phyloP scores from a whole-genome alignment of 2,113 vertebrate genomes.

The Papio anubis region DNA sequence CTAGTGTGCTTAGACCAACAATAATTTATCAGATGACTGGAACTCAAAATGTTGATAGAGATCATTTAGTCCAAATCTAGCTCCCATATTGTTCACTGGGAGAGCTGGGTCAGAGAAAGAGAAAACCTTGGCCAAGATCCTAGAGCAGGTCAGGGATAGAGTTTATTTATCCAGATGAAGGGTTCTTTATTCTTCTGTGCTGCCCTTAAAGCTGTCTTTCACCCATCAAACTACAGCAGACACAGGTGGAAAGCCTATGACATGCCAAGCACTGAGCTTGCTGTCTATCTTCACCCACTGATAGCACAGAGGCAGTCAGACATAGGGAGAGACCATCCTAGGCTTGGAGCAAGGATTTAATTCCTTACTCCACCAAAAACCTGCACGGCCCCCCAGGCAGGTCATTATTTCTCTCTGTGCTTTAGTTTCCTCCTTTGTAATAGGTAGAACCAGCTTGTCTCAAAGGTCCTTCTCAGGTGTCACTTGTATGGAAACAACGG shows the following conservation, averaged over 20 bases:
- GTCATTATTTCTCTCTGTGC: not conserved
- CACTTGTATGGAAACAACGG: not conserved
- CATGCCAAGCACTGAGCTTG: not conserved
- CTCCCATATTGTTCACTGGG: not conserved
- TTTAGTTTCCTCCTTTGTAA: not conserved
- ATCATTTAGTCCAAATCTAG: not conserved
- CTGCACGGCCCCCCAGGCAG: not conserved
- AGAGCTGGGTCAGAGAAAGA: not conserved
- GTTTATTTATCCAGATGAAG: not conserved
- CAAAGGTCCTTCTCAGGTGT: not conserved
- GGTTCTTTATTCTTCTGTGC: not conserved
- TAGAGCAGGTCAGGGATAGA: not conserved
- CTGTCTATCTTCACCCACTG: not conserved
- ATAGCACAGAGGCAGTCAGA: not conserved
- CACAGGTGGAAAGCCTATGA: not conserved
- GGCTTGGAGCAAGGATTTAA: not conserved
- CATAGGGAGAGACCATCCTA: not conserved
- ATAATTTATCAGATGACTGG: not conserved
- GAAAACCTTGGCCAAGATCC: not conserved
- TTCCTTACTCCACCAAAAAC: not conserved
- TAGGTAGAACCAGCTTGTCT: not conserved
- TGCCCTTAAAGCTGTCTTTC: not conserved
- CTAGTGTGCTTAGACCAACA: not conserved
- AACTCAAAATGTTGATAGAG: not conserved
- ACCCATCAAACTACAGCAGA: not conserved